Base-by-base conservation (phyloP, 2,888 invertebrate species). In the Protodeltote pygarga region DNA sequence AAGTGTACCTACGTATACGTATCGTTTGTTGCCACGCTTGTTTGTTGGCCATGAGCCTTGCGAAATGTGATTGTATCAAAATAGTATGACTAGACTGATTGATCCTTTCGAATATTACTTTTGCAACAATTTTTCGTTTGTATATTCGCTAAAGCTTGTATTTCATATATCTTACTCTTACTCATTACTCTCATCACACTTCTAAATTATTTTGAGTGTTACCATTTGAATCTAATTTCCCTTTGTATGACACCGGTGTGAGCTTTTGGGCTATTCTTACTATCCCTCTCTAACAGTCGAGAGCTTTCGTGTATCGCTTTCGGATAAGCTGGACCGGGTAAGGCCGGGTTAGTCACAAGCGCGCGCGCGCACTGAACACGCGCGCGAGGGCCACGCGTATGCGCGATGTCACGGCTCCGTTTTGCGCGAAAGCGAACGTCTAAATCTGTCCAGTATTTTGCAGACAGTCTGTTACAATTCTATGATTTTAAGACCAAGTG, bases 321-420 rank as follows among this genome's bases (percentile, higher is more conserved):
- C 75, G 77, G 80, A 75, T 73, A 74, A 72, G 80, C 76, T 75
- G 73, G 69, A 64, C 61, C 41, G 37, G 52, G 53, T 49, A 60
- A 57, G 63, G 48, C 52, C 58, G 69, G 71, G 74, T 88, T 87
- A 89, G 90, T 90, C 77, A 79, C 75, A 71, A 79, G 81, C 88
- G 89, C 89, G 89, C 89, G 74, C 82, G 90, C 89, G 90, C 88
- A 83, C 75, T 71, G 77, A 63, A 59, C 75, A 79, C 88, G 83
- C 87, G 88, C 79, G 71, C 69, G 44, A 47, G 34, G 24, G 15
- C 40, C 24, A 41, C 16, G 53, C 55, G 50, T 47, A 44, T 45
- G 66, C 69, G 63, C 71, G 58, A 65, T 71, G 71, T 62, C 65
- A 66, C 60, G 45, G 42, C 37, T 53, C 42, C 41, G 47, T 51